Conservation (phyloP, 2,888 invertebrate genomes). For the Lymantria dispar region DNA sequence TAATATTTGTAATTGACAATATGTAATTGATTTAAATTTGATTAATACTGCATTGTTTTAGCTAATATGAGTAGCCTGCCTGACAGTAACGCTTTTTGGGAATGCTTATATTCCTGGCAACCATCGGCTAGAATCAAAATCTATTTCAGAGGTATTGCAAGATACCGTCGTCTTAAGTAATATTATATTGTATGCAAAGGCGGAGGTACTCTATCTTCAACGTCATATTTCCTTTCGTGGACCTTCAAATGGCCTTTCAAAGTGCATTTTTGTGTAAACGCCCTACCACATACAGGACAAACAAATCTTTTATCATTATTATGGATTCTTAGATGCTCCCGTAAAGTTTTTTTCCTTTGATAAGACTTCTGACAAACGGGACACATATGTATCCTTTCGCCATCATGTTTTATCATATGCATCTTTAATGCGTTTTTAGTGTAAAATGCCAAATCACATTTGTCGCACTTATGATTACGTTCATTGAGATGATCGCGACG, state of each 20-base stretch:
- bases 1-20: no score
- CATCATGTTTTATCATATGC: conserved; percentile 82
- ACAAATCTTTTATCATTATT: conserved; percentile 71
- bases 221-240: conserved; percentile 60
- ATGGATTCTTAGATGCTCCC: conserved; percentile 73
- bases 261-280: conserved; percentile 76
- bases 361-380: conserved; percentile 76
- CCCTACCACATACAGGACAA: conserved; percentile 70
- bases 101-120: no score
- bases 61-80: no score
- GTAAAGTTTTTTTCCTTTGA: conserved; percentile 68
- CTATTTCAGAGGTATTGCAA: no score
- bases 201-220: conserved; percentile 46
- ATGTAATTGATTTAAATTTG: no score
- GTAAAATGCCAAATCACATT: conserved; percentile 79
- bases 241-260: conserved; percentile 72
- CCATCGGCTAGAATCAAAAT: no score
- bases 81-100: no score
- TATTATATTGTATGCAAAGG: conserved; percentile 47
- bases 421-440: conserved; percentile 79
- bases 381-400: conserved; percentile 76
- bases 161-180: background rate
- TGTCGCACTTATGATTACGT: conserved; percentile 73
- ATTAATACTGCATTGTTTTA: no score
- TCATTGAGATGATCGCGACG: conserved; percentile 71